These are phyloP conservation scores for Sandelia bainsii DNA, from an alignment of 2,797 vertebrate species.

Conservation along the genomic window DNA sequence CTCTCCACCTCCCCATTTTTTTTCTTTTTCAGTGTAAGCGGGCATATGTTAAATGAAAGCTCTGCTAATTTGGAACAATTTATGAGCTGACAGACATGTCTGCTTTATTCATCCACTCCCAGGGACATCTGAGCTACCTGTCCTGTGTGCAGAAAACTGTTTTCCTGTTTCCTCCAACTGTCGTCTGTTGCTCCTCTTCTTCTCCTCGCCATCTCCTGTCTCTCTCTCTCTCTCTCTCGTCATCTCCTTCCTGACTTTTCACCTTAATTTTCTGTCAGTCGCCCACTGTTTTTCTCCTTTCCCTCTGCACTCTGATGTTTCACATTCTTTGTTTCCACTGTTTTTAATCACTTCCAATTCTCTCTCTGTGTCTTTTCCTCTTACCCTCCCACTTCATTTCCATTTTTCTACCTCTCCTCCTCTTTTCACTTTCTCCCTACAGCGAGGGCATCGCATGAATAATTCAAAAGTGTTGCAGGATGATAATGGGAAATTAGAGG, in stretches of 20 bases:
- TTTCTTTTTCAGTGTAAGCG: constrained; percentile 48
- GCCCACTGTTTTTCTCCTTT: neutral
- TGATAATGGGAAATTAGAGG: constrained; percentile 79
- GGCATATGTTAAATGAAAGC: constrained; percentile 80
- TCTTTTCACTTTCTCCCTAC: constrained; percentile 51
- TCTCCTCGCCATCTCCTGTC: constrained; percentile 17
- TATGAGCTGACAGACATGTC: constrained; percentile 66
- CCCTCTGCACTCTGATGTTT: constrained; percentile 5
- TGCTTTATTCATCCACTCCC: constrained; percentile 51
- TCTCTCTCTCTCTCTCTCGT: constrained; percentile 1
- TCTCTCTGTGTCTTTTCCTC: constrained; percentile 11
- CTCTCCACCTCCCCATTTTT: constrained; percentile 44
- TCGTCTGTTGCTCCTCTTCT: constrained; percentile 7
- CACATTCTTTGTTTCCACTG: constrained; percentile 35
- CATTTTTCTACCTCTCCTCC: constrained; percentile 44
- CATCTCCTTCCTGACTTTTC: neutral
- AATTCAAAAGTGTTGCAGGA: constrained; percentile 70
- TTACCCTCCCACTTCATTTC: constrained; percentile 51
- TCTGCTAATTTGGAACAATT: constrained; percentile 80
- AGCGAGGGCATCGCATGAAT: constrained; percentile 68
- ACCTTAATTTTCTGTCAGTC: constrained; percentile 13
- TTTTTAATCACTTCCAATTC: constrained; percentile 46
- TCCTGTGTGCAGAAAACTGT: constrained; percentile 17
- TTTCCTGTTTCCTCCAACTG: constrained; percentile 16
- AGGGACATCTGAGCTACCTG: constrained; percentile 62